Evolutionary conservation across 1,140 invertebrate genomes (phyloP).

Genomic region (Hydropsyche tenuis): DNA sequence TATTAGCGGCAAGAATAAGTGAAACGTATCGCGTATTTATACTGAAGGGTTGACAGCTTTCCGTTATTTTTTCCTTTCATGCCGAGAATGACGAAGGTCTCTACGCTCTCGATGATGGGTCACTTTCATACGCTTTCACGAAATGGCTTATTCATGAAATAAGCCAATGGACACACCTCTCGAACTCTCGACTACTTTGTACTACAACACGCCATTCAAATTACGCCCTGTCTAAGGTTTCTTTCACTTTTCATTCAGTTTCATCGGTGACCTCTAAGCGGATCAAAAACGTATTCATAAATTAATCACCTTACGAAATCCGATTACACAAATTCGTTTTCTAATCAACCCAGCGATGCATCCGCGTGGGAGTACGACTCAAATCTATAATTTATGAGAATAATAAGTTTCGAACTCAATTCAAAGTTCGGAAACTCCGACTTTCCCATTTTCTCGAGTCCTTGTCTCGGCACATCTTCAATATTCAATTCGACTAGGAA

Average conservation of each 20-base stretch:
- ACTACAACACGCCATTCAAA: not conserved
- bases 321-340: no score
- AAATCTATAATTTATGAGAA: no score
- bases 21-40: constrained; percentile 1
- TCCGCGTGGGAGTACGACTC: no score
- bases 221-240: not conserved
- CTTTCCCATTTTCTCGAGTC: no score
- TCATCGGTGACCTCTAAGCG: no score
- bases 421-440: no score
- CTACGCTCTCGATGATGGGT: not conserved
- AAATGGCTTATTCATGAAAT: constrained; percentile 18
- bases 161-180: not conserved
- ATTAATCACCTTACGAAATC: no score
- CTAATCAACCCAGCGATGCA: no score
- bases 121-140: constrained; percentile 17
- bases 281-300: no score
- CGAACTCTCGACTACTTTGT: not conserved
- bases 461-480: not conserved
- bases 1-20: constrained; percentile 6
- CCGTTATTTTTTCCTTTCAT: constrained; percentile 5
- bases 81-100: constrained; percentile 5
- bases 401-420: no score
- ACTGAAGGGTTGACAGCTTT: constrained; percentile 2
- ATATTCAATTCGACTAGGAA: not conserved
- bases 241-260: no score